A percentile compares a stretch with the other conserved stretches of the same genome.
Evolutionary conservation across 2,113 vertebrate species (phyloP).

Genomic region (Cyrtonyx montezumae): DNA sequence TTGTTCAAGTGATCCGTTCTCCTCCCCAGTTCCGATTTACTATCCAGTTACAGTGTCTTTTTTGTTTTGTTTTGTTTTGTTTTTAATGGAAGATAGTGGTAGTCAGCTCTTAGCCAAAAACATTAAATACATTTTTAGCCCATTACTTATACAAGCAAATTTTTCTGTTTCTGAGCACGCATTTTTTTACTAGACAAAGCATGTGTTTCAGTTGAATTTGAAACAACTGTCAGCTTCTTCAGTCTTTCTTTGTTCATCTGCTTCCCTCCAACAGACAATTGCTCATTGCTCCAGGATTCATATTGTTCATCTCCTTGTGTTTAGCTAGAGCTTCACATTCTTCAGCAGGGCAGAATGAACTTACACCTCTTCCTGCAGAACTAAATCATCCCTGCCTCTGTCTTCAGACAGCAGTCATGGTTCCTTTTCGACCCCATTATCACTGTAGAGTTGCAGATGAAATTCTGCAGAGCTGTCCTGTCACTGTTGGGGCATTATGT

Average conservation of each 20-base stretch:
- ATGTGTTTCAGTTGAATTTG: neutral
- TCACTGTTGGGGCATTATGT: neutral
- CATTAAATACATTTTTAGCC: neutral
- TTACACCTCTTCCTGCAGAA: neutral
- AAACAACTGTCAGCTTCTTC: neutral
- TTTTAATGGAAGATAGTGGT: neutral
- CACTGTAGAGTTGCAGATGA: accelerated
- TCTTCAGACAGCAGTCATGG: neutral
- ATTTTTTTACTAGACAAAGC: neutral
- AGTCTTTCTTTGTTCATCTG: neutral
- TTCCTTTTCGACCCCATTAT: neutral
- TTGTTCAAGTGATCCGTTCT: neutral
- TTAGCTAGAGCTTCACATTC: neutral
- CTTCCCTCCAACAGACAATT: neutral
- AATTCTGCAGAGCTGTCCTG: neutral
- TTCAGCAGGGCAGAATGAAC: neutral
- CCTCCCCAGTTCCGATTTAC: neutral
- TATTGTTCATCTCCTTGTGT: neutral
- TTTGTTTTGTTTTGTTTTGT: neutral
- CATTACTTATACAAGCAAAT: neutral
- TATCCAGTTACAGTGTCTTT: neutral
- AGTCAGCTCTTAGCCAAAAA: neutral
- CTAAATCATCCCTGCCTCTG: neutral
- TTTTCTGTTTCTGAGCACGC: neutral
- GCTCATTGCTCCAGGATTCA: neutral